phyloP scores from a whole-genome alignment of 1,140 invertebrate species.

The Lutraria rhynchaena region DNA sequence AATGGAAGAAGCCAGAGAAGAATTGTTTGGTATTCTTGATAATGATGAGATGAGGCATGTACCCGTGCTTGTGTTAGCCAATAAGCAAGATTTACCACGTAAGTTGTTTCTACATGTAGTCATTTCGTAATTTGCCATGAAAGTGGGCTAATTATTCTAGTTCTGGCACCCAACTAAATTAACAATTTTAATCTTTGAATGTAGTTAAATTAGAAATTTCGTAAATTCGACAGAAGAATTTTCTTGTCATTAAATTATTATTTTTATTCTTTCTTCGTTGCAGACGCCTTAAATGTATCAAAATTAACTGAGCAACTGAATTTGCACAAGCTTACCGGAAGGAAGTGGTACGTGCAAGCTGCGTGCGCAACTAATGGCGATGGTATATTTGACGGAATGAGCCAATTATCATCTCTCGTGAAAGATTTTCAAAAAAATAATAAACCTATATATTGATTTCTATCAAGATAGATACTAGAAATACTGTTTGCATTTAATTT shows the following conservation, averaged over 20 bases:
- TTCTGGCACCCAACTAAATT: too few species aligned
- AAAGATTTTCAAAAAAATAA: constrained; percentile 66
- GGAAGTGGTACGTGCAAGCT: constrained; percentile 76
- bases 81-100: constrained; percentile 91
- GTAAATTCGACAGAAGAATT: neutral
- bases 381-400: constrained; percentile 76
- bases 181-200: too few species aligned
- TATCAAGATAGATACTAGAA: too few species aligned
- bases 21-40: constrained; percentile 87
- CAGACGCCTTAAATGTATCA: constrained; percentile 65
- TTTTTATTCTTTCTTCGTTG: constrained; percentile 11
- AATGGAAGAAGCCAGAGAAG: constrained; percentile 97
- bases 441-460: too few species aligned
- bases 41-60: constrained; percentile 98
- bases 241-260: neutral
- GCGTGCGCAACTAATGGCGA: constrained; percentile 74
- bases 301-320: constrained; percentile 65
- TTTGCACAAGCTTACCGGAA: constrained; percentile 63
- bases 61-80: constrained; percentile 98
- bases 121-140: neutral
- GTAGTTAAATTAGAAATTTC: too few species aligned
- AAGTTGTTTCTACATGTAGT: constrained; percentile 13
- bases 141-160: too few species aligned
- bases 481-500: too few species aligned
- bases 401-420: constrained; percentile 70